A percentile compares a stretch with the other conserved stretches of the same genome.
phyloP scores from a whole-genome alignment of 2,888 invertebrate species.

The Drosophila testacea region DNA sequence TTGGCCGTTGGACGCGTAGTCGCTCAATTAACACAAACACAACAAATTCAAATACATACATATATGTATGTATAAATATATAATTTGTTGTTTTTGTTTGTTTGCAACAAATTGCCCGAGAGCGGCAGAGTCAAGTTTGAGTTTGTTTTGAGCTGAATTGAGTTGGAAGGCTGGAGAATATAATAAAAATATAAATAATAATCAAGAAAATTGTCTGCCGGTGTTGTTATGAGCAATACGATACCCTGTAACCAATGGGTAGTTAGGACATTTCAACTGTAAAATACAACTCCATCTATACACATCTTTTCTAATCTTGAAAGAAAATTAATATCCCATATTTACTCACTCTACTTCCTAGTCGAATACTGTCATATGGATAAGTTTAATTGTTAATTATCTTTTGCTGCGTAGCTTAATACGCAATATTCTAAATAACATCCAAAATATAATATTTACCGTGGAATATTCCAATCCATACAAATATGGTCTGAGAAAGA shows the following conservation, averaged over 20 bases:
- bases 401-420: not conserved
- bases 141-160: slow-evolving; percentile 41
- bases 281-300: not conserved
- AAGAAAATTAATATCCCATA: not conserved
- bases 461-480: not conserved
- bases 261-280: too few relatives aligned
- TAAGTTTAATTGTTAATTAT: not conserved
- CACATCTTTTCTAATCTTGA: too few relatives aligned
- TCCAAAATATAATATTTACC: not conserved
- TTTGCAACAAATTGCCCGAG: slow-evolving; percentile 19
- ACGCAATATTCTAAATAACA: not conserved
- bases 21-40: slow-evolving; percentile 56
- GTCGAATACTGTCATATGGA: not conserved
- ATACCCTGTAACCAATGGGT: slow-evolving; percentile 24
- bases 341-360: not conserved
- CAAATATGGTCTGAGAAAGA: slow-evolving; percentile 1
- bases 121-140: slow-evolving; percentile 40
- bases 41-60: slow-evolving; percentile 32
- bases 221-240: slow-evolving; percentile 1
- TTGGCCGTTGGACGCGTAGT: slow-evolving; percentile 37
- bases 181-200: slow-evolving; percentile 29
- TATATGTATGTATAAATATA: slow-evolving; percentile 3
- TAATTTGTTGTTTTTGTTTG: slow-evolving; percentile 9
- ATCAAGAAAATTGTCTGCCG: slow-evolving; percentile 35
- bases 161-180: slow-evolving; percentile 19